phyloP scores from a whole-genome alignment of 2,888 invertebrate species.

The Synergus umbraculus region DNA sequence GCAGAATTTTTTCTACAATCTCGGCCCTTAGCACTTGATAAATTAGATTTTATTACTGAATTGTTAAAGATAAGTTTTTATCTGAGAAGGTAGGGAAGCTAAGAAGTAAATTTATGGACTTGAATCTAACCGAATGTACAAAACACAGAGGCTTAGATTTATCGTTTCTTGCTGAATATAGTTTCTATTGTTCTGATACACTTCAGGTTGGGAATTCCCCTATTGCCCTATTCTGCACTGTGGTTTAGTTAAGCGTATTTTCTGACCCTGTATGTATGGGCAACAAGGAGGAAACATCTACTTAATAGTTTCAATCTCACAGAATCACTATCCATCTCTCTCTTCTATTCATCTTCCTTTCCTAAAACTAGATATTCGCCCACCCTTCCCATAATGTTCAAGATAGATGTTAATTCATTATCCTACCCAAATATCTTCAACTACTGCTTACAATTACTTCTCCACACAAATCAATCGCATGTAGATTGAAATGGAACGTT shows the following conservation, averaged over 20 bases:
- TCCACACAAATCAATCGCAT: neutral
- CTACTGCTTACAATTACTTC: constrained; percentile 25
- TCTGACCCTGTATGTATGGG: neutral
- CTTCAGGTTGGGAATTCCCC: constrained; percentile 20
- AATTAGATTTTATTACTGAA: constrained; percentile 26
- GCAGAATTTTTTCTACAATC: neutral
- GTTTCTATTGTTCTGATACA: constrained; percentile 31
- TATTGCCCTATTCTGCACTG: constrained; percentile 9
- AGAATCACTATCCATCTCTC: constrained; percentile 20
- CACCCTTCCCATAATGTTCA: neutral
- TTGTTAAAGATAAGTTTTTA: constrained; percentile 34
- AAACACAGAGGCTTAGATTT: constrained; percentile 72
- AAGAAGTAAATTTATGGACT: constrained; percentile 68
- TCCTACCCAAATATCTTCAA: constrained; percentile 25
- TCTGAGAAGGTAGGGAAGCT: constrained; percentile 24
- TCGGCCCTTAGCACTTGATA: neutral
- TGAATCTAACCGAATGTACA: constrained; percentile 69
- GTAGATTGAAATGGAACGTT: neutral
- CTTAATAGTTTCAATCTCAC: constrained; percentile 22
- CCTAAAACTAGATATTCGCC: neutral
- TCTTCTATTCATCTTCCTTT: neutral
- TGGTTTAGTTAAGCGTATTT: constrained; percentile 14
- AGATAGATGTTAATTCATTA: constrained; percentile 25
- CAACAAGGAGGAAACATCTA: constrained; percentile 29
- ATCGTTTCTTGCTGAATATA: constrained; percentile 61